Evolutionary conservation across 2,113 vertebrate genomes (phyloP).

Genomic region (Notarius quadriscutis): DNA sequence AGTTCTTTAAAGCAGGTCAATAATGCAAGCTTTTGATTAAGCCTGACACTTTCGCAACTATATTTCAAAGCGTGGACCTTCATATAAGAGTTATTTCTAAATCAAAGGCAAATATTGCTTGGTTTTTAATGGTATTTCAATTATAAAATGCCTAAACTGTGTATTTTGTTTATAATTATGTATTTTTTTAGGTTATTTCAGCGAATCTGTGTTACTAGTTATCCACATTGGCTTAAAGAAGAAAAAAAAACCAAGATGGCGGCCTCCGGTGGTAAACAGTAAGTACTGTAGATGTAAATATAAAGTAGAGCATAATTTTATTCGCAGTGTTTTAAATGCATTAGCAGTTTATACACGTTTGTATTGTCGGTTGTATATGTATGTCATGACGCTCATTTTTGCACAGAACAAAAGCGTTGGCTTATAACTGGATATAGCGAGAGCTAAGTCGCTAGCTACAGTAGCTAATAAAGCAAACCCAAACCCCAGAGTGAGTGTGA

Average conservation of each 20-base stretch:
- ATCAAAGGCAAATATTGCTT: not conserved
- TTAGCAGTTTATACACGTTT: not conserved
- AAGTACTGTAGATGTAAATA: constrained; percentile 59
- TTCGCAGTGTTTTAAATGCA: no score
- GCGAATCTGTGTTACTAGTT: constrained; percentile 30
- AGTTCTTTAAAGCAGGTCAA: no score
- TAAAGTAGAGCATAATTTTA: not conserved
- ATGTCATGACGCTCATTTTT: not conserved
- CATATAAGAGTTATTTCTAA: not conserved
- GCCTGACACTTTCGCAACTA: not conserved
- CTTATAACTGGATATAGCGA: not conserved
- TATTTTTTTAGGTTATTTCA: constrained; percentile 23
- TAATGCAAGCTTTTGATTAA: not conserved
- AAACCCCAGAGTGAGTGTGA: not conserved
- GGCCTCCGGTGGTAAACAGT: constrained; percentile 77
- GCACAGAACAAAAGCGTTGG: not conserved
- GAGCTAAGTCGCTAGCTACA: not conserved
- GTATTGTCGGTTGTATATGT: no score
- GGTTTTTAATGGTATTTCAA: not conserved
- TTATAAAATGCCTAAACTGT: not conserved
- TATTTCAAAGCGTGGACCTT: not conserved
- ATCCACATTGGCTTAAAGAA: not conserved
- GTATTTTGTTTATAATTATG: not conserved
- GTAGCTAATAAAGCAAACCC: not conserved
- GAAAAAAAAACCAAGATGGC: constrained; percentile 75